Evolutionary conservation across 2,797 vertebrate genomes (phyloP), one percentile per base, ranked within the genome.

Genomic region (Heliangelus exortis): DNA sequence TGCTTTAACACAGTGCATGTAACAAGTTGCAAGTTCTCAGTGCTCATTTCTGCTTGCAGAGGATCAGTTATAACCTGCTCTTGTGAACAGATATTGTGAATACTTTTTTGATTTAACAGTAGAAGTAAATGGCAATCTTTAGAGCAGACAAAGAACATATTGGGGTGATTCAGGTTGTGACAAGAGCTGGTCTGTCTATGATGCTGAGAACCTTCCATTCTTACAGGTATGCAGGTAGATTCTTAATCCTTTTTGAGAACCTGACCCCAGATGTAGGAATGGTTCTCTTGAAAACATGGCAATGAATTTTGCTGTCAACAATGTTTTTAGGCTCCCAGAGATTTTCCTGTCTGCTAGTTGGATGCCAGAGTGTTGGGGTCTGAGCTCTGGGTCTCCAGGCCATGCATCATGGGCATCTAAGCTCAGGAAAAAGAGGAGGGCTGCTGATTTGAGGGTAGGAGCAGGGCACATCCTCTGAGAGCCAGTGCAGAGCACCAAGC

Each of bases 401-500:
- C 1, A 0, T 22, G n/a, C 2, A 0, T 50, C 48, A 18, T 9
- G n/a, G 55, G 28, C 28, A 25, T 55, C 12, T 29, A 55, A 73
- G 25, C 45, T 76, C 31, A 34, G 71, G 28, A 39, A 19, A 7
- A 51, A 69, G 63, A 58, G 34, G 7, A 43, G 11, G 16, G 19
- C 43, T 68, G 14, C 48, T 33, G 15, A 17, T 34, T 16, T 20
- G 13, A 28, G 31, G 10, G 41, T 36, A 7, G 31, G 34, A 61
- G 18, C 67, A 55, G 55, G 0, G 0, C 8, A 22, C 8, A 1
- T 28, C 14, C n/a, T 31, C 4, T 2, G 2, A 47, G 47, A 21
- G 39, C 25, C 0, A 1, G 28, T 20, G 14, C 48, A 22, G 54
- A 73, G 47, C 47, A n/a, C 29, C 23, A 41, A 41, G 47, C 20